These are phyloP conservation scores for Agrotis exclamationis DNA, from an alignment of 2,888 invertebrate genomes.

Conservation along the genomic window DNA sequence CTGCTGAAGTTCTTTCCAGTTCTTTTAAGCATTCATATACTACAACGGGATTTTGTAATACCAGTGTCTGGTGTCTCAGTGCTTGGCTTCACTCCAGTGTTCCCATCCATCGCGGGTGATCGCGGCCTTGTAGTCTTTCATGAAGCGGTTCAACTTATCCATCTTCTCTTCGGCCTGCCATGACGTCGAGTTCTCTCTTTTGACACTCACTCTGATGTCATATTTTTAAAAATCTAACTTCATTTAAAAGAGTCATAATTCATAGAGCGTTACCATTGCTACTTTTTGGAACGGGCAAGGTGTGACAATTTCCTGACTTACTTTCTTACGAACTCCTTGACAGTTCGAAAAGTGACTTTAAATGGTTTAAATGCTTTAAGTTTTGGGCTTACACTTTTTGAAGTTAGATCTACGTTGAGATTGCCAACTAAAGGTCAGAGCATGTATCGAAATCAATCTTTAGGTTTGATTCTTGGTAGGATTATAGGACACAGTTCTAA, in stretches of 20 bases:
- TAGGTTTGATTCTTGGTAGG: not conserved
- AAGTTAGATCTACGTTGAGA: not conserved
- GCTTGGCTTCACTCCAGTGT: too few relatives aligned
- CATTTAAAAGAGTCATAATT: too few relatives aligned
- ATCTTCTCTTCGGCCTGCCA: too few relatives aligned
- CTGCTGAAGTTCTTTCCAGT: not conserved
- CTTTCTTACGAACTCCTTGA: not conserved
- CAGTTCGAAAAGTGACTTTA: not conserved
- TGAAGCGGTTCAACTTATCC: too few relatives aligned
- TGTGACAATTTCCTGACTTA: not conserved
- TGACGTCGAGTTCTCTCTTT: too few relatives aligned
- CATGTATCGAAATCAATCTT: not conserved
- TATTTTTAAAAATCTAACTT: too few relatives aligned
- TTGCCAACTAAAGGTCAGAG: not conserved
- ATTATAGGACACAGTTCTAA: not conserved
- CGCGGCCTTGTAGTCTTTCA: too few relatives aligned
- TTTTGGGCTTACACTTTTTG: not conserved
- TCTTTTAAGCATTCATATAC: not conserved
- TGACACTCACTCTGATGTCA: too few relatives aligned
- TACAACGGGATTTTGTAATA: not conserved
- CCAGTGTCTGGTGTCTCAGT: too few relatives aligned
- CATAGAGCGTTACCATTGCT: too few relatives aligned
- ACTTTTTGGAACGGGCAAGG: not conserved
- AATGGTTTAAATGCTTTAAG: conserved; percentile 3
- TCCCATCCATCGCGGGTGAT: too few relatives aligned